Base-by-base conservation (phyloP, 2,888 invertebrate species). In the Eupithecia centaureata region DNA sequence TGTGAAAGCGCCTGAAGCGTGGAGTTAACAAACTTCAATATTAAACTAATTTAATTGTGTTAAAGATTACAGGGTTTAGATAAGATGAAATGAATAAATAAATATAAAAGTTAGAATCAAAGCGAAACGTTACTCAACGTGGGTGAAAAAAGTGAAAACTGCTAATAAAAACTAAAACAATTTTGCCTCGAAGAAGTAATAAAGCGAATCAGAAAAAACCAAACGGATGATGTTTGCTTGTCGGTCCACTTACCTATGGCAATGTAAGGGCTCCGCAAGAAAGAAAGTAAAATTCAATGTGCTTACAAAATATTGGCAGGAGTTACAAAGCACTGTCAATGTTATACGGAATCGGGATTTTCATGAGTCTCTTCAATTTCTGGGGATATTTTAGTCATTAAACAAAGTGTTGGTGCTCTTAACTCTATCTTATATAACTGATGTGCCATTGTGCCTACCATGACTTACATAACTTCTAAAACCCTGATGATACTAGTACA, bases 251-350 rank as follows among this genome's bases (percentile, higher is more conserved):
- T 90, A 93, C 93, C 93, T 92, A 92, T 86, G 81, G 86, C 90
- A 92, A 92, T 89, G 91, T 90, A 92, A 92, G 92, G 92, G 91
- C 93, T 93, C 93, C 93, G 93, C 93, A 93, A 93, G 92, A 93
- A 93, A 92, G 85, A 92, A 93, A 92, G 85, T 90, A 92, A 92
- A 89, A 83, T 92, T 91, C 89, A 93, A 91, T 91, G 92, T 92
- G 93, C 92, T 91, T 82, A 85, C 83, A 86, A 86, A 86, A 85
- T 85, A 86, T 85, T 84, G 83, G 63, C 81, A 79, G 82, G 84
- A 84, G 76, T 82, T 79, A 85, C 85, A 84, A 86, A 86, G 78
- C 76, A 75, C 78, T 79, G 80, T 80, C 76, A 77, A 77, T 68
- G 75, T 72, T 70, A 38, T 56, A 62, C 42, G 51, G 52, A 58